These are phyloP conservation scores for Sipha maydis DNA, from an alignment of 2,888 invertebrate genomes.

Conservation along the genomic window DNA sequence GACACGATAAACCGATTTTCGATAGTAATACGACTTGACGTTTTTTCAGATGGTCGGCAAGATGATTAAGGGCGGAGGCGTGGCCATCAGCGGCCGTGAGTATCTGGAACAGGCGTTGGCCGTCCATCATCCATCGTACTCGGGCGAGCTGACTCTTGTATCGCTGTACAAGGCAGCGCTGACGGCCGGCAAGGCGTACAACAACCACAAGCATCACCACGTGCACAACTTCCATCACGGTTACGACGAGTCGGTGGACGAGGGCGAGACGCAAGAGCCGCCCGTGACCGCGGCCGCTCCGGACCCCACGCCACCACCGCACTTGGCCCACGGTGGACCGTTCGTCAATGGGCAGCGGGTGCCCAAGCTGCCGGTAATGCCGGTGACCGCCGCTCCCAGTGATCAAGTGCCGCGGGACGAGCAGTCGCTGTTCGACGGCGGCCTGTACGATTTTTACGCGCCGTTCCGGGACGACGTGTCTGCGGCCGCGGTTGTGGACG, in stretches of 20 bases:
- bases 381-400: background rate
- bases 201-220: constrained; percentile 88
- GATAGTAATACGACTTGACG: background rate
- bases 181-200: constrained; percentile 87
- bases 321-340: constrained; percentile 48
- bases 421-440: constrained; percentile 21
- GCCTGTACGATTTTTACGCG: constrained; percentile 29
- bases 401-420: background rate
- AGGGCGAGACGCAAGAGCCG: constrained; percentile 61
- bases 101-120: constrained; percentile 72
- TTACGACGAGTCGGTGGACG: constrained; percentile 59
- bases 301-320: constrained; percentile 36
- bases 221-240: constrained; percentile 64
- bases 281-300: background rate
- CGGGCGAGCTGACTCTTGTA: constrained; percentile 83
- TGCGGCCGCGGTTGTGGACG: background rate
- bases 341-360: constrained; percentile 64
- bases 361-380: constrained; percentile 64
- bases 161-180: constrained; percentile 83
- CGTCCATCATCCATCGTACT: constrained; percentile 73
- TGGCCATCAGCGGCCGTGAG: constrained; percentile 80
- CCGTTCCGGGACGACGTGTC: background rate
- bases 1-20: too few species aligned
- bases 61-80: constrained; percentile 79
- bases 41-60: constrained; percentile 78